Evolutionary conservation across 1,140 invertebrate species (phyloP), one percentile per base, ranked within the genome.

Genomic region (Belonocnema kinseyi): DNA sequence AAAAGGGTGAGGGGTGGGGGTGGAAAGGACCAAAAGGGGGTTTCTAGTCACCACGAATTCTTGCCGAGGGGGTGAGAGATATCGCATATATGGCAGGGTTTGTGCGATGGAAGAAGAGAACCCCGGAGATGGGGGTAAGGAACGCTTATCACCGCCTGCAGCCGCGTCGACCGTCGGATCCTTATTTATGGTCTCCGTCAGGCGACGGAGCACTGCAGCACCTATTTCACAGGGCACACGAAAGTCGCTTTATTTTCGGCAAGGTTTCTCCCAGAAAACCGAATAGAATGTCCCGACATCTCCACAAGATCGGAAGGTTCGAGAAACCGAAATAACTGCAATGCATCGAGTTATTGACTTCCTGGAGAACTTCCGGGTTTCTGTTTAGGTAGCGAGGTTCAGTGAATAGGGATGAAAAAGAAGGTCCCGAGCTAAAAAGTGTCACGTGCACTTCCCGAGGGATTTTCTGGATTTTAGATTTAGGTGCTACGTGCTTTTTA

Each of bases 131-230:
- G 75, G 82, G 82, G 82, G 73, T 50, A 80, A 87, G 86, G 80
- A 86, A 88, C 85, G 89, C 89, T 91, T 90, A 91, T 92, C 89
- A 89, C 87, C 78, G 85, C 74, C 82, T 83, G 86, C 89, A 90
- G 88, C 83, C 85, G 82, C 85, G 86, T 85, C 88, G 86, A 90
- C 88, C 90, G 87, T 88, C 90, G 90, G 88, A 91, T 91, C 89
- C 85, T 91, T 88, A 91, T 92, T 91, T 91, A 92, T 88, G 85
- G 82, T 82, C 85, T 81, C 85, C 85, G 87, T 90, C 87, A 90
- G 84, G 84, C 83, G 75, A 80, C 83, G 85, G 82, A 82, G 80
- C 78, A 77, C 82, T 77, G 77, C 79, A 83, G 80, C 83, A 86
- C 83, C 85, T 87, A 89, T 89, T 90, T 88, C 84, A 86, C 82